Percentiles rank a stretch among this genome's conserved stretches.
Evolutionary conservation across 2,797 vertebrate genomes (phyloP).

Genomic region (Poecilia gillii): DNA sequence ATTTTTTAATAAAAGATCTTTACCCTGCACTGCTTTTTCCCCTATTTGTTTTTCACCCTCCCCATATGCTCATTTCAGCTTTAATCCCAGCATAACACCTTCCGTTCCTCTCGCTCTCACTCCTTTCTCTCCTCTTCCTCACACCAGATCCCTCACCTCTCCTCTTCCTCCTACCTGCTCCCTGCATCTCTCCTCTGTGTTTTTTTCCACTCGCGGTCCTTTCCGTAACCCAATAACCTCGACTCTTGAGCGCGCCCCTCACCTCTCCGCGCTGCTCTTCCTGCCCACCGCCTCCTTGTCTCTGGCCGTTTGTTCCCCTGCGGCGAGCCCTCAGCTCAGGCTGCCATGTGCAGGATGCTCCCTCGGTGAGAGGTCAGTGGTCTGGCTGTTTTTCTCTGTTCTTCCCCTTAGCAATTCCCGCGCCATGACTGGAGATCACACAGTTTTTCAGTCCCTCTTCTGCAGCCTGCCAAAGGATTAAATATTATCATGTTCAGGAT

Average conservation of each 20-base stretch:
- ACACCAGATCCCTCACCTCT: too few species aligned
- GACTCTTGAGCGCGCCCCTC: slow-evolving; percentile 40
- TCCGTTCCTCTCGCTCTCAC: slow-evolving; percentile 45
- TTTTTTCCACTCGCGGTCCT: slow-evolving; percentile 33
- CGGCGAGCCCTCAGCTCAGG: slow-evolving; percentile 32
- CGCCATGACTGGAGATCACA: slow-evolving; percentile 53
- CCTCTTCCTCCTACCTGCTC: slow-evolving; percentile 2
- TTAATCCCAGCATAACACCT: slow-evolving; percentile 60
- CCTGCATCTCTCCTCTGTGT: slow-evolving; percentile 3
- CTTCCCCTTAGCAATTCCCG: slow-evolving; percentile 46
- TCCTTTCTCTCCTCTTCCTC: slow-evolving; percentile 55
- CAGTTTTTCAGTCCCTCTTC: slow-evolving; percentile 33
- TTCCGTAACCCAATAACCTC: slow-evolving; percentile 58
- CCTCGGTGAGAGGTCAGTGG: slow-evolving; percentile 62
- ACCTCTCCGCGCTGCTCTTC: slow-evolving; percentile 42
- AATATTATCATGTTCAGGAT: slow-evolving; percentile 19
- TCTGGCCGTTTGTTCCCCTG: slow-evolving; percentile 27
- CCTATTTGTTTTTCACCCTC: slow-evolving; percentile 33
- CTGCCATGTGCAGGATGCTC: slow-evolving; percentile 56
- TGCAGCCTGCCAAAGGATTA: slow-evolving; percentile 42
- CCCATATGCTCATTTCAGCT: slow-evolving; percentile 62
- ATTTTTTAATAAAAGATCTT: slow-evolving; percentile 11
- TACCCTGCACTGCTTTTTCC: background rate
- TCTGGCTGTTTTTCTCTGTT: slow-evolving; percentile 57
- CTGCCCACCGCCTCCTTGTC: slow-evolving; percentile 21